These are phyloP conservation scores for Priapulus caudatus DNA, from an alignment of 2,888 invertebrate species.

Conservation along the genomic window DNA sequence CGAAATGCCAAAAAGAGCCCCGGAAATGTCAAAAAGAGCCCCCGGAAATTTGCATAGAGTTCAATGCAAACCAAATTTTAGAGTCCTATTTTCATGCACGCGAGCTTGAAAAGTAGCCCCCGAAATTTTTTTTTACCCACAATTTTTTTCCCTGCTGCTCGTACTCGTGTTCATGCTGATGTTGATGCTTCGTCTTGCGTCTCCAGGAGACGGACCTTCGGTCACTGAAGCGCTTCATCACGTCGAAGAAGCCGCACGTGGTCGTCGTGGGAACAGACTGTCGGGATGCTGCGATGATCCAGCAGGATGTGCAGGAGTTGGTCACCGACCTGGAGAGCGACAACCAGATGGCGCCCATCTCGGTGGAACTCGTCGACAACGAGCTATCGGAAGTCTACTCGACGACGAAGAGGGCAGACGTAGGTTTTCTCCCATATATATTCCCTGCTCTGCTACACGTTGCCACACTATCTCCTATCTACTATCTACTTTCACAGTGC, in stretches of 20 bases:
- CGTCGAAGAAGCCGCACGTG: slow-evolving; percentile 81
- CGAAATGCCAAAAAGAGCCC: too few species aligned
- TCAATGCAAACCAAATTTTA: too few species aligned
- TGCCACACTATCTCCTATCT: too few species aligned
- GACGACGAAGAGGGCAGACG: slow-evolving; percentile 70
- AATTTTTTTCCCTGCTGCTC: too few species aligned
- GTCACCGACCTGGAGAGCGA: slow-evolving; percentile 48
- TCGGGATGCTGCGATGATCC: slow-evolving; percentile 58
- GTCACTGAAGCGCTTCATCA: slow-evolving; percentile 65
- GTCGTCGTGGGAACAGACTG: slow-evolving; percentile 84
- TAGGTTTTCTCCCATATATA: too few species aligned
- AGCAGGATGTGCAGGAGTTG: slow-evolving; percentile 36
- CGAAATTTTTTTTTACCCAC: too few species aligned
- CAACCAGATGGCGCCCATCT: slow-evolving; percentile 65
- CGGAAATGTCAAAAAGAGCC: too few species aligned
- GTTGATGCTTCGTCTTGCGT: slow-evolving; percentile 5
- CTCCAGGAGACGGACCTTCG: slow-evolving; percentile 50
- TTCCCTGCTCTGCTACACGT: too few species aligned
- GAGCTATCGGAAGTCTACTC: slow-evolving; percentile 82
- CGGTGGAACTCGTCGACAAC: slow-evolving; percentile 83
- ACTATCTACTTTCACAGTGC: not conserved
- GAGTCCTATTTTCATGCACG: too few species aligned
- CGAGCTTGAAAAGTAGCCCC: too few species aligned
- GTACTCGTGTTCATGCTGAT: not conserved
- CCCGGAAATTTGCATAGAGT: too few species aligned